Percentiles rank a stretch among this genome's conserved stretches.
These are phyloP conservation scores for Opisthocomus hoazin DNA, from an alignment of 2,113 vertebrate genomes.

Conservation along the genomic window DNA sequence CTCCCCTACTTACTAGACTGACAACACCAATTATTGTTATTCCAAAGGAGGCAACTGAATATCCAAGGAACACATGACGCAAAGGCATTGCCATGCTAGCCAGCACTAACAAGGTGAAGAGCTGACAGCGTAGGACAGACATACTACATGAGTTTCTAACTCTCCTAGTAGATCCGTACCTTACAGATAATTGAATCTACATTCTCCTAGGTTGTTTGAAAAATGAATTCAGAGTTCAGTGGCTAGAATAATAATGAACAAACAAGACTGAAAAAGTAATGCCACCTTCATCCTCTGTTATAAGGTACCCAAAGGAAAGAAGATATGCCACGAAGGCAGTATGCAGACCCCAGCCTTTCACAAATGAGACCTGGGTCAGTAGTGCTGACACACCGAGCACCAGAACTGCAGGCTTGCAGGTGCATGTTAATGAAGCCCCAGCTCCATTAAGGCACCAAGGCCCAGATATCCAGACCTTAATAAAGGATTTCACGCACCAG, in stretches of 20 bases:
- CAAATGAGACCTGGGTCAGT: not conserved
- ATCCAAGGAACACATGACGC: not conserved
- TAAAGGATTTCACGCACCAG: not conserved
- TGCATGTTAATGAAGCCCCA: fast-evolving
- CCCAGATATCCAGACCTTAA: not conserved
- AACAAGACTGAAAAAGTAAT: not conserved
- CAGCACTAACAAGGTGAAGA: not conserved
- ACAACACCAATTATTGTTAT: not conserved
- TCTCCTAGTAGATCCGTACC: not conserved
- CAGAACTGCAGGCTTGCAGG: not conserved
- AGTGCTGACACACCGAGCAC: fast-evolving
- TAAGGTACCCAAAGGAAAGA: not conserved
- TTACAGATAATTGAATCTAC: not conserved
- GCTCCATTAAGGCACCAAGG: not conserved
- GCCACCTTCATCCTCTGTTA: not conserved
- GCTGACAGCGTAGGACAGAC: not conserved
- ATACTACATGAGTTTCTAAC: not conserved
- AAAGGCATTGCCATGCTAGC: not conserved
- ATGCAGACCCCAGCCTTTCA: not conserved
- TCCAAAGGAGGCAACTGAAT: not conserved
- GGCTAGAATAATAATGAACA: not conserved
- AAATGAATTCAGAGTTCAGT: not conserved
- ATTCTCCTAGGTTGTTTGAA: not conserved
- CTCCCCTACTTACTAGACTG: not conserved
- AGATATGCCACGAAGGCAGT: not conserved